Conservation (phyloP, 2,888 invertebrate species). For the Malachius bipustulatus region DNA sequence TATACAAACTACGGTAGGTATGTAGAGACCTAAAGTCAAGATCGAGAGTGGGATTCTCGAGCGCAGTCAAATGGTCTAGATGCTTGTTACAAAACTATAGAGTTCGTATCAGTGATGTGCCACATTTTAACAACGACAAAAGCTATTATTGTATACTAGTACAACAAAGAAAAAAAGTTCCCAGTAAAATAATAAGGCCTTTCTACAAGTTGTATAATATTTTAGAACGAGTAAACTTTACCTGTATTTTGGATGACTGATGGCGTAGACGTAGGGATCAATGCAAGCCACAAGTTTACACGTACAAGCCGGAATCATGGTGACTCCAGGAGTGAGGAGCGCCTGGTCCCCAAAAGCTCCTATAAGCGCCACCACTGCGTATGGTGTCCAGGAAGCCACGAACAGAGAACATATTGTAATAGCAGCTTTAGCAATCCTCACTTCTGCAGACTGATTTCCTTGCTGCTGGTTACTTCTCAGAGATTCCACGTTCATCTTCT, state of each 20-base stretch:
- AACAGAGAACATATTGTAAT: slow-evolving; percentile 78
- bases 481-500: slow-evolving; percentile 86
- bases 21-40: too few species aligned
- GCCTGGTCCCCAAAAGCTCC: slow-evolving; percentile 70
- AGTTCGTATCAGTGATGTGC: too few species aligned
- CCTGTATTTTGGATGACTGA: slow-evolving; percentile 83
- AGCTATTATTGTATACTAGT: too few species aligned
- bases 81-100: too few species aligned
- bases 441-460: slow-evolving; percentile 61
- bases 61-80: too few species aligned
- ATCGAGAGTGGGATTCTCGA: too few species aligned
- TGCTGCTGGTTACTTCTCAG: slow-evolving; percentile 58
- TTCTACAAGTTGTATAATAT: too few species aligned
- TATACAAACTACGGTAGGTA: too few species aligned
- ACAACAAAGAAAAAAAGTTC: too few species aligned
- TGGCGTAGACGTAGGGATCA: slow-evolving; percentile 84
- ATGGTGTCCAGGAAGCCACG: slow-evolving; percentile 83
- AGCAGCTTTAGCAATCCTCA: slow-evolving; percentile 78
- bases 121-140: too few species aligned
- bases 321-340: slow-evolving; percentile 61
- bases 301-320: slow-evolving; percentile 77
- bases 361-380: slow-evolving; percentile 69
- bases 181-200: too few species aligned
- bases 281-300: slow-evolving; percentile 85
- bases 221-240: too few species aligned